Base-by-base conservation (phyloP, 2,888 invertebrate species). In the Ormyrus labotus region DNA sequence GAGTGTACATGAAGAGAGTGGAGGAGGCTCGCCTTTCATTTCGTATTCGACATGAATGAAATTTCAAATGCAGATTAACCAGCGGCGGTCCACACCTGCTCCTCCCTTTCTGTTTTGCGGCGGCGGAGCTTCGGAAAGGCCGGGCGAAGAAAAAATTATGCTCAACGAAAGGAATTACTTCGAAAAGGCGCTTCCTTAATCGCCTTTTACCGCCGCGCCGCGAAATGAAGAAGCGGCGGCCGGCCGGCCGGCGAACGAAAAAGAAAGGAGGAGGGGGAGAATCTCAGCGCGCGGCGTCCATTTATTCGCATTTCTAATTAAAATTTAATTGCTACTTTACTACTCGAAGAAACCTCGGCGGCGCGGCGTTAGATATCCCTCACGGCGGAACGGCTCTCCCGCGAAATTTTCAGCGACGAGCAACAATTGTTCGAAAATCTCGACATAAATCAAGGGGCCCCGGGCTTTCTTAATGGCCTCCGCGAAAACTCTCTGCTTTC, bases 1-100 rank as follows among this genome's bases (percentile, higher is more conserved):
- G 34, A 34, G 34, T 34, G 34, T 34, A 34, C 34, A 34, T 34
- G 34, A 34, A 34, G 34, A 34, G n/a, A 6, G 57, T 11, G 4
- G 57, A 55, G 80, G n/a, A n/a, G 53, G 9, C 58, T 8, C 7
- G 34, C 13, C 19, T 34, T 34, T 34, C 70, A 80, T 80, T 77
- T 82, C 80, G 82, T 83, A 86, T 86, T 87, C 86, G 84, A 84
- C 83, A 84, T 83, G 85, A 86, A 88, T 88, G 85, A 85, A 87
- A 88, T 87, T 87, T 86, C 83, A 85, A 86, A 87, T 87, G 88
- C 84, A 87, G 84, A 88, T 87, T 86, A 85, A 83, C 78, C 55
- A 8, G 10, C 64, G 47, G 47, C 55, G 11, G n/a, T 55, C 69
- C 60, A 70, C 75, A 78, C 65, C 80, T 74, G 73, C 68, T 60